Evolutionary conservation across 2,113 vertebrate species (phyloP).

Genomic region (Pachyramphus minor): DNA sequence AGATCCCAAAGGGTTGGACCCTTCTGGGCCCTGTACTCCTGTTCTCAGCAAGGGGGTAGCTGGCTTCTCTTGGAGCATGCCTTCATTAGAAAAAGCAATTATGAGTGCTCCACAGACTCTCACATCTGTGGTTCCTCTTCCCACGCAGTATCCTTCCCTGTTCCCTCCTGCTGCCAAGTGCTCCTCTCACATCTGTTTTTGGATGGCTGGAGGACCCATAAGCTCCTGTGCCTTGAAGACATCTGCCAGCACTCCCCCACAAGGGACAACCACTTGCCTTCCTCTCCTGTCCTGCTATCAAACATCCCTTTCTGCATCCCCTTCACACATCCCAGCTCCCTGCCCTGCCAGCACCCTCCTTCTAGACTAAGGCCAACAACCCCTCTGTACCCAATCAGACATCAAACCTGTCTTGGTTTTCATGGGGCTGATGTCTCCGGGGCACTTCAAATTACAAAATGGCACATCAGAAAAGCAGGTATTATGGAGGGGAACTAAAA

Average conservation of each 20-base stretch:
- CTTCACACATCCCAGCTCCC: background rate
- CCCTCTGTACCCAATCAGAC: rapidly evolving
- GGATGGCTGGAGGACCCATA: background rate
- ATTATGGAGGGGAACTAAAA: background rate
- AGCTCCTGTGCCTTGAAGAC: background rate
- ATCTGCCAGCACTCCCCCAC: background rate
- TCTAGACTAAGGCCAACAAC: rapidly evolving
- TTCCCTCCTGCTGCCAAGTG: background rate
- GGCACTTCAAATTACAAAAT: background rate
- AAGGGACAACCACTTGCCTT: background rate
- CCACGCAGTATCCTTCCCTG: background rate
- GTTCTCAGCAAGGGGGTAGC: background rate
- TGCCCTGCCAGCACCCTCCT: background rate
- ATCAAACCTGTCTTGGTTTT: background rate
- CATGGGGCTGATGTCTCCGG: background rate
- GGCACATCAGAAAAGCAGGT: background rate
- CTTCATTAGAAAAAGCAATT: background rate
- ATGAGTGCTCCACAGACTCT: background rate
- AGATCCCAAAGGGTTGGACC: background rate
- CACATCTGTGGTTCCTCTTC: background rate
- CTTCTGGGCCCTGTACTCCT: background rate
- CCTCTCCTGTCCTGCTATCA: background rate
- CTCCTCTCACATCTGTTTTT: background rate
- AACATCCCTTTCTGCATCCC: background rate
- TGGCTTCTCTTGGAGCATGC: background rate